Conservation (phyloP, 1,140 invertebrate genomes). For the Drosophila kepulauana region DNA sequence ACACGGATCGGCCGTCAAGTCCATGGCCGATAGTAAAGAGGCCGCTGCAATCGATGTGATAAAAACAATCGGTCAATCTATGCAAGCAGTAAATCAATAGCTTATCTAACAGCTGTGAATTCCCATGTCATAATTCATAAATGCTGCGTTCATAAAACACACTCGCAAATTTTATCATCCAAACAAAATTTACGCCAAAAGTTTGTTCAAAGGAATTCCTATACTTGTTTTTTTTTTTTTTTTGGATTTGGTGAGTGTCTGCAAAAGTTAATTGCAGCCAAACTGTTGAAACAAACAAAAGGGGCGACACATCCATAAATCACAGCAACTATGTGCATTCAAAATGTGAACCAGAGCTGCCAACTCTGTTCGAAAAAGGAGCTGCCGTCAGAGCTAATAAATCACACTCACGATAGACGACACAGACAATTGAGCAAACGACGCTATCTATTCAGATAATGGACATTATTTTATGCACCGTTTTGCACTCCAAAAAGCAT, state of each 20-base stretch:
- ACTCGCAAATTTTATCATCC: constrained; percentile 11
- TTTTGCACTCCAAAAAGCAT: not conserved
- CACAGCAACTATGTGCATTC: not conserved
- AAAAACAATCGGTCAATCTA: constrained; percentile 5
- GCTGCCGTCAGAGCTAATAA: not conserved
- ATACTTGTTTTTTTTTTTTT: no score
- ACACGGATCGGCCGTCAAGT: constrained; percentile 92
- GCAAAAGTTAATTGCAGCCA: not conserved
- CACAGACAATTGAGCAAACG: not conserved
- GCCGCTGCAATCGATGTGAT: constrained; percentile 87
- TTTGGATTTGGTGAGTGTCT: no score
- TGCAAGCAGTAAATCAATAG: not conserved
- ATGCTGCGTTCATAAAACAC: constrained; percentile 14
- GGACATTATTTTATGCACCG: not conserved
- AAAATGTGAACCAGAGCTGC: not conserved
- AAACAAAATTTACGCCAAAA: constrained; percentile 37
- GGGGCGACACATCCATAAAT: not conserved
- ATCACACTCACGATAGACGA: not conserved
- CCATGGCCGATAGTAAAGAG: constrained; percentile 94
- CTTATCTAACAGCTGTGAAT: constrained; percentile 9
- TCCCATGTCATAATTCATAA: constrained; percentile 14
- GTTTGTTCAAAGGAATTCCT: constrained; percentile 14
- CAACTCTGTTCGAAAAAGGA: no score
- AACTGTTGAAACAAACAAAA: not conserved
- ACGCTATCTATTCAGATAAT: not conserved